Conservation (phyloP, 2,888 invertebrate species). For the Archips crataeganus region DNA sequence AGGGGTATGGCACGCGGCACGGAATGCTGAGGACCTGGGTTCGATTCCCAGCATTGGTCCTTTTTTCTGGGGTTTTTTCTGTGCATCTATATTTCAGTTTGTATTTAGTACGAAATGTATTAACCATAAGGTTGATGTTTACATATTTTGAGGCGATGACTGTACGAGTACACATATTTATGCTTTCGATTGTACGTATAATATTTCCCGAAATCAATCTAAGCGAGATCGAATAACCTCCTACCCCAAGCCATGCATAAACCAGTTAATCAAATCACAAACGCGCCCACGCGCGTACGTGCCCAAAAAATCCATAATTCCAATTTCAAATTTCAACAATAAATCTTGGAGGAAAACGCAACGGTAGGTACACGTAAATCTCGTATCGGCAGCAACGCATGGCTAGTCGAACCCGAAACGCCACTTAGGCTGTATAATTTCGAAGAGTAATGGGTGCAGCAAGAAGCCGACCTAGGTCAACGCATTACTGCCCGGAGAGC, state of each 20-base stretch:
- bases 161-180: too few species aligned
- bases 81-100: too few species aligned
- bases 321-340: slow-evolving; percentile 60
- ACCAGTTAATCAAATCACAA: slow-evolving; percentile 9
- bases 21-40: too few species aligned
- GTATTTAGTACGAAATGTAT: too few species aligned
- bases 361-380: slow-evolving; percentile 41
- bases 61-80: too few species aligned
- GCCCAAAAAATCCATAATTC: slow-evolving; percentile 50
- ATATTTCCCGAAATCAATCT: background rate
- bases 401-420: slow-evolving; percentile 77
- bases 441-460: slow-evolving; percentile 76
- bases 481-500: slow-evolving; percentile 68
- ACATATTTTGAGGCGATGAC: too few species aligned
- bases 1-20: too few species aligned
- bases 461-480: slow-evolving; percentile 72
- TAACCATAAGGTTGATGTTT: too few species aligned
- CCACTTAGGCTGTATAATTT: slow-evolving; percentile 83
- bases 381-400: slow-evolving; percentile 48
- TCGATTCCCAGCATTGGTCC: too few species aligned
- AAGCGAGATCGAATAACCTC: background rate
- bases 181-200: too few species aligned
- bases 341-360: slow-evolving; percentile 55
- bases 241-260: background rate
- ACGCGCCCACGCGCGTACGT: slow-evolving; percentile 5